These are phyloP conservation scores for Chironomus riparius DNA, from an alignment of 2,888 invertebrate species.

Conservation along the genomic window DNA sequence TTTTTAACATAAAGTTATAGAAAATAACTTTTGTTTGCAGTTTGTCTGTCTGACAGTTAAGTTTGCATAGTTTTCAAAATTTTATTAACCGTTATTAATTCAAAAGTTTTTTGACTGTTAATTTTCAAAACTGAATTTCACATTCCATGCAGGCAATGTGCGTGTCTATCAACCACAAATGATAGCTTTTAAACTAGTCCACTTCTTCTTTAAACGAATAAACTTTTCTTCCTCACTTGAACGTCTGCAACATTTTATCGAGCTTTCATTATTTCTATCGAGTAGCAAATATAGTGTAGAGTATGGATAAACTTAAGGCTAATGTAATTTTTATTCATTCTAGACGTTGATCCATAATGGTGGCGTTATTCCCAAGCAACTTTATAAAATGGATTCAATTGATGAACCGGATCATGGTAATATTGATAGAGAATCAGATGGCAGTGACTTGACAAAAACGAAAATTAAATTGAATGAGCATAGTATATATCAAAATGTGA, in stretches of 20 bases:
- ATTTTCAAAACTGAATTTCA: too few relatives aligned
- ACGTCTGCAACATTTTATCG: neutral
- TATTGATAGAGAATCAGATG: neutral
- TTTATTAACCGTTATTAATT: too few relatives aligned
- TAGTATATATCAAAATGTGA: constrained; percentile 40
- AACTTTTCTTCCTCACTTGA: neutral
- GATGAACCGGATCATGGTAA: constrained; percentile 4
- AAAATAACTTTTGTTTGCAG: too few relatives aligned
- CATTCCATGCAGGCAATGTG: too few relatives aligned
- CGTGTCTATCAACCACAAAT: too few relatives aligned
- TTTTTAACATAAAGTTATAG: too few relatives aligned
- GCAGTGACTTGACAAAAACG: neutral
- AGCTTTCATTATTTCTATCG: neutral
- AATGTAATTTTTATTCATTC: neutral
- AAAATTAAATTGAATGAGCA: constrained; percentile 29
- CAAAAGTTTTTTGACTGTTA: too few relatives aligned
- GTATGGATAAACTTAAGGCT: neutral
- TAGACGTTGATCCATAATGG: constrained; percentile 79
- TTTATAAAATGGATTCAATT: constrained; percentile 54
- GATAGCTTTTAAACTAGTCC: too few relatives aligned
- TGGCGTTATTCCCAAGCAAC: constrained; percentile 77
- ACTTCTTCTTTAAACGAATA: neutral
- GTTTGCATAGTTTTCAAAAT: too few relatives aligned
- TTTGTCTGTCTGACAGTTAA: too few relatives aligned
- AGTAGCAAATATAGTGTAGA: neutral